These are phyloP conservation scores for Scaptomyza flava DNA, from an alignment of 2,888 invertebrate species.

Conservation along the genomic window DNA sequence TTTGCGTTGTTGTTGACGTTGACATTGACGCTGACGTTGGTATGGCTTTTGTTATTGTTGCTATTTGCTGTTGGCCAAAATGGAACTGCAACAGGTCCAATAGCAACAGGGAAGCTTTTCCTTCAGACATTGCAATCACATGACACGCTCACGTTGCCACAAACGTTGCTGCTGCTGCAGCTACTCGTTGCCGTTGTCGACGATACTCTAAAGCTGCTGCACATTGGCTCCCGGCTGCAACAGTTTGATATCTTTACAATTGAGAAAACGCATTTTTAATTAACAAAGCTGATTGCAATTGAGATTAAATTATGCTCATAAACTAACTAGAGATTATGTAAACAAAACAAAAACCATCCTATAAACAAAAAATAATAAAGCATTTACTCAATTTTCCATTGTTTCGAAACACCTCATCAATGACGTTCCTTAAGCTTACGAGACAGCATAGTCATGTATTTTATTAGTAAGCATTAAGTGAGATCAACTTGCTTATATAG, in stretches of 20 bases:
- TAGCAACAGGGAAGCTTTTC: constrained; percentile 9
- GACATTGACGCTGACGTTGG: no score
- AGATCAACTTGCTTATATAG: no score
- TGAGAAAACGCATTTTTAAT: no score
- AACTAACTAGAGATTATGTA: neutral
- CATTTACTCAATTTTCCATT: no score
- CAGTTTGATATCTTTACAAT: no score
- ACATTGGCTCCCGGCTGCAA: constrained; percentile 23
- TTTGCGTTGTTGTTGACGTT: no score
- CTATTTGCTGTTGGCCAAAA: neutral
- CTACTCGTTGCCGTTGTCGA: constrained; percentile 5
- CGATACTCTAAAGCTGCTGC: constrained; percentile 13
- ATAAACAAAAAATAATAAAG: no score
- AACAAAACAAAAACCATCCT: neutral
- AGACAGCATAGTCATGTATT: no score
- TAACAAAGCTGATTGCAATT: neutral
- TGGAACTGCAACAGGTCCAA: constrained; percentile 45
- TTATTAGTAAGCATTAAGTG: no score
- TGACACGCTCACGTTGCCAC: constrained; percentile 29
- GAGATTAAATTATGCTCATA: neutral
- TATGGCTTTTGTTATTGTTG: no score
- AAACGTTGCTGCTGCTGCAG: constrained; percentile 15
- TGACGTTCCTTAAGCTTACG: no score
- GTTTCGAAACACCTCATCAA: no score
- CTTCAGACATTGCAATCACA: neutral